Base-by-base conservation (phyloP, 2,888 invertebrate species). In the Meliscaeva auricollis region DNA sequence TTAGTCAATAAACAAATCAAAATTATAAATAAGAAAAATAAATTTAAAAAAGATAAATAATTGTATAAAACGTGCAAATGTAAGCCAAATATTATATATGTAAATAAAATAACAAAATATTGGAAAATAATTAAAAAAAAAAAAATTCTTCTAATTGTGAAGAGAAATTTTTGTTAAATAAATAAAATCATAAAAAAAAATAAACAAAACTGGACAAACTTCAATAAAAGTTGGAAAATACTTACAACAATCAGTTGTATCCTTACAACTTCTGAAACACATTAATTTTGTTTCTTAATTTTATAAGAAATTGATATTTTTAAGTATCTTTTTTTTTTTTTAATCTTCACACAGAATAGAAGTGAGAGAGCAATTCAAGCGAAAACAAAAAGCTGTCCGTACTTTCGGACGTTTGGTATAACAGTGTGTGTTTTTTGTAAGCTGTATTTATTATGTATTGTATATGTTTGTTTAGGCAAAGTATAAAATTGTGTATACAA, bases 241-340 rank as follows among this genome's bases (percentile, higher is more conserved):
- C 84, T 84, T 84, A 84, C 84, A 79, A 35, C 44, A 22, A 54
- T 50, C 6, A 7, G 38, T 54, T 60, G 66, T 15, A n/a, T 69
- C 82, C 54, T 72, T 72, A 56, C 72, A 44, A 17, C 22, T 60
- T 46, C 11, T 48, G 62, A 41, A 56, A 38, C 9, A 60, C 46
- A 20, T 38, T 32, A 32, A 41, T 22, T 72, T 7, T 30, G 66
- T 46, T 52, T 52, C 30, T 13, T 20, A 56, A 56, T 48, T 15
- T 3, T 50, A 52, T 2, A 8, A 76, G 44, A 52, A 32, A 44
- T 13, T 11, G 52, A 75, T 84, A 75, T 75, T 84, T 70, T 64
- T 26, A 79, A 52, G 75, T 70, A 77, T 77, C 32, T 62, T 69
- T 72, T 3, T 72, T 58, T 4, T 11, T 15, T 32, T 46, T 2